Percentiles rank a stretch among this genome's conserved stretches.
Evolutionary conservation across 2,113 vertebrate species (phyloP).

Genomic region (Pomatostomus ruficeps): DNA sequence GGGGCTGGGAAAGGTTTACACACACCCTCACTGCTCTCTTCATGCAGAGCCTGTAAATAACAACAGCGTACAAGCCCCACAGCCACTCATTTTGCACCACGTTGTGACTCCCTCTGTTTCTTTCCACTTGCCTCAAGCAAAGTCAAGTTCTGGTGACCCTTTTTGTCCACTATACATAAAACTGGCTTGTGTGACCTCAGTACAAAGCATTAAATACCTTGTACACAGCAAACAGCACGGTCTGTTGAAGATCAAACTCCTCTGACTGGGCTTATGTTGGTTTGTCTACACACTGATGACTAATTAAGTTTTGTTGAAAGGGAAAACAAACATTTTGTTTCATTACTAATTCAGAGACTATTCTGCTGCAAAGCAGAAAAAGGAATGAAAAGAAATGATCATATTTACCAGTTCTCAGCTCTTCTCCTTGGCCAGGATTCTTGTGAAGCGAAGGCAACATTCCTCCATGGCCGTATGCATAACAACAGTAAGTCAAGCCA

Average conservation of each 20-base stretch:
- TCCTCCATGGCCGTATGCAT: background rate
- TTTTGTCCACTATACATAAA: background rate
- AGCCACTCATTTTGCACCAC: slow-evolving; percentile 16
- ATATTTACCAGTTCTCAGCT: background rate
- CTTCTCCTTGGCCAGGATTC: background rate
- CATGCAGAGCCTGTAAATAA: slow-evolving; percentile 23
- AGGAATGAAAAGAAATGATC: background rate
- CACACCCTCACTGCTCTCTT: background rate
- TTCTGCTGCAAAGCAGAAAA: background rate
- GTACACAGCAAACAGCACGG: background rate
- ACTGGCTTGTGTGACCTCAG: background rate
- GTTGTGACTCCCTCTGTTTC: background rate
- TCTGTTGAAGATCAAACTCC: background rate
- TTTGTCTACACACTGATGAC: background rate
- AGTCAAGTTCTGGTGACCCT: slow-evolving; percentile 15
- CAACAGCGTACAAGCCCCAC: background rate
- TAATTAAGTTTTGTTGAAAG: background rate
- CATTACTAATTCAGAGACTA: background rate
- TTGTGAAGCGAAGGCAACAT: background rate
- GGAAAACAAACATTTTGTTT: background rate
- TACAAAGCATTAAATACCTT: background rate
- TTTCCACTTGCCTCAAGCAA: background rate
- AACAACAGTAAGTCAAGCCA: background rate
- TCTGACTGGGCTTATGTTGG: background rate
- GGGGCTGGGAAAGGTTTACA: background rate